phyloP scores from a whole-genome alignment of 2,113 vertebrate species.

The Mus pahari region DNA sequence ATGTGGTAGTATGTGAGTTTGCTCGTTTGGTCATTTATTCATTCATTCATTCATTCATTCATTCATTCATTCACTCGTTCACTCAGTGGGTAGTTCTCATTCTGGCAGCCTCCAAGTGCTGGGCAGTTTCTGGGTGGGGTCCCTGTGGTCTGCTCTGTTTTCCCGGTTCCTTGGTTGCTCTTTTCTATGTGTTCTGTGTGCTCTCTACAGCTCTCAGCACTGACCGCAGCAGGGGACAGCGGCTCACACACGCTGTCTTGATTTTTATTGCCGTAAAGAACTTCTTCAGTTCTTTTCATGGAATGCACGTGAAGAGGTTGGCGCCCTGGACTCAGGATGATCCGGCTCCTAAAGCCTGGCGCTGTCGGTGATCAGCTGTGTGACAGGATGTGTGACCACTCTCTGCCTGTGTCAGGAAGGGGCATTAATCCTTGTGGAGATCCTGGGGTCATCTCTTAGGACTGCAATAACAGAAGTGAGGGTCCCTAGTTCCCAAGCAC shows the following conservation, averaged over 20 bases:
- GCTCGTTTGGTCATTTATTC: background rate
- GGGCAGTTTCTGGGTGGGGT: background rate
- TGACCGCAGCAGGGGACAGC: fast-evolving
- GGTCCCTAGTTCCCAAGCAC: background rate
- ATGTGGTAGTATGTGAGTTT: background rate
- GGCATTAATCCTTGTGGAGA: background rate
- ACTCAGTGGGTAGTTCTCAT: background rate
- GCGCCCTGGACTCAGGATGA: background rate
- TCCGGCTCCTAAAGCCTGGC: background rate
- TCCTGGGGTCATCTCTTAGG: background rate
- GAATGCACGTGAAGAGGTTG: background rate
- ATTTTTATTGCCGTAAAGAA: background rate
- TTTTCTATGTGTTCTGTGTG: background rate
- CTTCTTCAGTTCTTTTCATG: background rate
- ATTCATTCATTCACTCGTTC: background rate
- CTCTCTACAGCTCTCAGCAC: background rate
- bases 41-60: background rate
- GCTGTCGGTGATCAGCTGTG: background rate
- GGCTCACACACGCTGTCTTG: background rate
- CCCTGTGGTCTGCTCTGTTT: background rate
- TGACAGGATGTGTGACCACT: background rate
- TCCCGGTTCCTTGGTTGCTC: background rate
- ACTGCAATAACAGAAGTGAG: background rate
- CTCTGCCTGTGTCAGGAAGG: background rate
- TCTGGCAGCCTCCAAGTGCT: background rate